Conservation (phyloP, 92 coral and sea anemone genomes). For the Heliopora coerulea region DNA sequence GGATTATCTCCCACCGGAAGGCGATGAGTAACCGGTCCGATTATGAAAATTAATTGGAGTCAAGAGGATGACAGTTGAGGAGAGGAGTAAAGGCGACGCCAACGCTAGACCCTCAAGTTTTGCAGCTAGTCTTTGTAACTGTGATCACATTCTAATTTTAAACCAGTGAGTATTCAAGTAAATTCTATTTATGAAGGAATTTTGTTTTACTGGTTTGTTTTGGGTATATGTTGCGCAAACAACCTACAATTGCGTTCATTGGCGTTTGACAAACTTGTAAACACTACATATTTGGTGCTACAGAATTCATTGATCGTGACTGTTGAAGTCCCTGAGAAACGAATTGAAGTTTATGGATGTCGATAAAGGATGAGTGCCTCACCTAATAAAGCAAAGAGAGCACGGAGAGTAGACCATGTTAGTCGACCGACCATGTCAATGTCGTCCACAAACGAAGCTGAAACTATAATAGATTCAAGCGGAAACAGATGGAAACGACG, state of each 20-base stretch:
- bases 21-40: constrained; percentile 22
- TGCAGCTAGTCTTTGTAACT: too few species aligned
- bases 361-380: constrained; percentile 16
- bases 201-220: constrained; percentile 10
- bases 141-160: too few species aligned
- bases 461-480: constrained; percentile 5
- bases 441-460: constrained; percentile 4
- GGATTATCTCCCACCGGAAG: constrained; percentile 22
- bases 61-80: neutral
- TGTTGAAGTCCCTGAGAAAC: constrained; percentile 3
- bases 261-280: constrained; percentile 32
- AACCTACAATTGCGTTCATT: constrained; percentile 9
- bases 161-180: neutral
- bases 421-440: neutral
- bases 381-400: constrained; percentile 32
- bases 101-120: too few species aligned
- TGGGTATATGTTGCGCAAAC: constrained; percentile 32
- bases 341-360: neutral
- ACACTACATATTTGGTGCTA: constrained; percentile 9
- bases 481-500: constrained; percentile 36
- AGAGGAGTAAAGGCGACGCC: too few species aligned
- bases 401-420: constrained; percentile 12
- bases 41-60: constrained; percentile 35
- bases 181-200: constrained; percentile 1
- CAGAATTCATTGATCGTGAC: constrained; percentile 2